A percentile compares a stretch with the other conserved stretches of the same genome.
Evolutionary conservation across 1,140 invertebrate genomes (phyloP).

Genomic region (Dufourea novaeangliae): DNA sequence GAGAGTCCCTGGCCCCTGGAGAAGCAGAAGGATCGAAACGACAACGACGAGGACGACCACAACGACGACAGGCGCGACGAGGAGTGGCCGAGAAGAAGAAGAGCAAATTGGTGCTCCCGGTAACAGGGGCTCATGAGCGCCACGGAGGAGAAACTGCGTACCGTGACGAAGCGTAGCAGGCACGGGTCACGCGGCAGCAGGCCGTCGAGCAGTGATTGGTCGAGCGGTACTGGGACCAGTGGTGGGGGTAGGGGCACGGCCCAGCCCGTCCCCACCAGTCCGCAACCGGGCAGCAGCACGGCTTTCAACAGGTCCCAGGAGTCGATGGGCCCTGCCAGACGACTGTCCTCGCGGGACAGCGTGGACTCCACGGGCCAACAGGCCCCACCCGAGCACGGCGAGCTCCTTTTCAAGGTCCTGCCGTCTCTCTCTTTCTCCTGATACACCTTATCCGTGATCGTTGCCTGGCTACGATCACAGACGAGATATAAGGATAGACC

Average conservation of each 20-base stretch:
- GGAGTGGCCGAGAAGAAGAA: constrained; percentile 82
- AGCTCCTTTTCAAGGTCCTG: constrained; percentile 78
- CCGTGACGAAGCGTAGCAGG: constrained; percentile 64
- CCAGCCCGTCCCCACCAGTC: constrained; percentile 58
- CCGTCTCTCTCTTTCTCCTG: constrained; percentile 53
- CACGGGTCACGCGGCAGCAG: constrained; percentile 47
- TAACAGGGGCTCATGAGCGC: constrained; percentile 75
- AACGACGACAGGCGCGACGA: constrained; percentile 64
- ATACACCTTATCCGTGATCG: constrained; percentile 17
- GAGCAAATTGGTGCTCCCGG: constrained; percentile 81
- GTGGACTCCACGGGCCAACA: constrained; percentile 64
- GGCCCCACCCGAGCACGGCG: constrained; percentile 75
- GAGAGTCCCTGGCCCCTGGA: not conserved
- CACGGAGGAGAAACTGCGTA: constrained; percentile 71
- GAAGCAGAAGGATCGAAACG: constrained; percentile 50
- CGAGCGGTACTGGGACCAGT: constrained; percentile 32
- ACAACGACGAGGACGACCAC: constrained; percentile 48
- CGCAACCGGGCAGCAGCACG: constrained; percentile 38
- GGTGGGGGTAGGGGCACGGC: constrained; percentile 52
- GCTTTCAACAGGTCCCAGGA: constrained; percentile 59
- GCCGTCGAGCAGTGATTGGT: constrained; percentile 66
- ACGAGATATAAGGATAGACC: too few species aligned
- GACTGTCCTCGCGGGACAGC: constrained; percentile 71
- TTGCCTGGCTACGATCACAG: too few species aligned
- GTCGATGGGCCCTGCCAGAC: constrained; percentile 62